Evolutionary conservation across 2,113 vertebrate species (phyloP).

Genomic region (Grantiella picta): DNA sequence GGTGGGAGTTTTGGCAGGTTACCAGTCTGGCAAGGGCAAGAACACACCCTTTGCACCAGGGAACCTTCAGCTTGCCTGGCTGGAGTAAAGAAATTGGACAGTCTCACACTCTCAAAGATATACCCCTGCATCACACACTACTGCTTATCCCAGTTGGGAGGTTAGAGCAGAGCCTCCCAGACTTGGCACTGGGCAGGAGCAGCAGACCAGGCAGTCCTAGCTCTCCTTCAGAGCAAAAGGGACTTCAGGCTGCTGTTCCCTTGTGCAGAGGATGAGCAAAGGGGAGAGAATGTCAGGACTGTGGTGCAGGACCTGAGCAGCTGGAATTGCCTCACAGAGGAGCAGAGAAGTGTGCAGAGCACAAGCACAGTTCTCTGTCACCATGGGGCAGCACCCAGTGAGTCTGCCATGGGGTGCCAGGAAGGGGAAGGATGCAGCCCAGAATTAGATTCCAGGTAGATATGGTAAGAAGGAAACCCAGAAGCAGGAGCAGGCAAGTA

Average conservation of each 20-base stretch:
- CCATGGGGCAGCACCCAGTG: neutral
- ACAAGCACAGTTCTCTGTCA: neutral
- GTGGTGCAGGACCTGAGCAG: neutral
- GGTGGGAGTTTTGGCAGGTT: neutral
- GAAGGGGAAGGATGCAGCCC: neutral
- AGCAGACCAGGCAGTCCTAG: neutral
- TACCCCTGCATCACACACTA: neutral
- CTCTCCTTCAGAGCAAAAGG: neutral
- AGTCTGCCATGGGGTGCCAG: neutral
- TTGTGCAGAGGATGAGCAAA: neutral
- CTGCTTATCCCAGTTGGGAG: neutral
- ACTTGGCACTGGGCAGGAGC: neutral
- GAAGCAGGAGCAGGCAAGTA: neutral
- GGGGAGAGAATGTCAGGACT: neutral
- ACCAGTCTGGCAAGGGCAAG: fast-evolving
- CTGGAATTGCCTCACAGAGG: neutral
- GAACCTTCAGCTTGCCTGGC: neutral
- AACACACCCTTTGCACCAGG: neutral
- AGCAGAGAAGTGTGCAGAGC: neutral
- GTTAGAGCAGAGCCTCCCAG: neutral
- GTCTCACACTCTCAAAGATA: neutral
- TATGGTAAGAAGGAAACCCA: neutral
- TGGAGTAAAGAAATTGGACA: neutral
- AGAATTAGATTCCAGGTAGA: neutral
- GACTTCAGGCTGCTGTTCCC: neutral